Conservation (phyloP, 2,888 invertebrate genomes). For the Drosophila fulvimacula region DNA sequence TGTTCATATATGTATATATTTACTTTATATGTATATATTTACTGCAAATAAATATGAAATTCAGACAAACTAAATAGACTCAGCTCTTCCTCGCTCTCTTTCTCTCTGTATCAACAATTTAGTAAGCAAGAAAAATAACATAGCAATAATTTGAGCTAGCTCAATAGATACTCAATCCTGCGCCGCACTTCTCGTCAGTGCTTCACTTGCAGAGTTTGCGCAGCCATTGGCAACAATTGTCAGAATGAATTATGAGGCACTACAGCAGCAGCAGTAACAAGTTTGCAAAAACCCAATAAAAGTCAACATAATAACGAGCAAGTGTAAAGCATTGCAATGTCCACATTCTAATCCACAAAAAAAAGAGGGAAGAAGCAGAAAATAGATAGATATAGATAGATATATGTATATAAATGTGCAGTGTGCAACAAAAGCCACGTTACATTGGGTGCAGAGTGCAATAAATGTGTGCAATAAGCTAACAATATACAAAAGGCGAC, state of each 20-base stretch:
- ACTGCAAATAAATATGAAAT: slow-evolving; percentile 8
- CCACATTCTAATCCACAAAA: slow-evolving; percentile 58
- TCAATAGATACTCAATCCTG: slow-evolving; percentile 12
- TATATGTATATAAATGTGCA: neutral
- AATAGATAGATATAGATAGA: neutral
- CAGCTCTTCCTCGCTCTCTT: neutral
- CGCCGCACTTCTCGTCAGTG: neutral
- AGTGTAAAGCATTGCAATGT: slow-evolving; percentile 50
- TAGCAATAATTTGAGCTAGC: slow-evolving; percentile 11
- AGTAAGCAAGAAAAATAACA: neutral
- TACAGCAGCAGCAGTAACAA: slow-evolving; percentile 41
- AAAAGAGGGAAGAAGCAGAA: neutral
- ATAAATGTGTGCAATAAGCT: slow-evolving; percentile 72
- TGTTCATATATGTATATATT: too few relatives aligned
- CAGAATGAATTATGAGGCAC: slow-evolving; percentile 60
- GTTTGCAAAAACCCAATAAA: slow-evolving; percentile 62
- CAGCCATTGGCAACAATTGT: slow-evolving; percentile 51
- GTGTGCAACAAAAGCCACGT: slow-evolving; percentile 22
- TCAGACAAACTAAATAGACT: slow-evolving; percentile 22
- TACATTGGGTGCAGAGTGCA: slow-evolving; percentile 45
- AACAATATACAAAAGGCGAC: slow-evolving; percentile 75
- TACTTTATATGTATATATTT: too few relatives aligned
- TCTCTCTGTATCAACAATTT: slow-evolving; percentile 10
- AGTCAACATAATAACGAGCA: slow-evolving; percentile 62
- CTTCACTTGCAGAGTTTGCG: slow-evolving; percentile 1